Conservation (phyloP, 2,888 invertebrate species). For the Chloroclystis v-ata region DNA sequence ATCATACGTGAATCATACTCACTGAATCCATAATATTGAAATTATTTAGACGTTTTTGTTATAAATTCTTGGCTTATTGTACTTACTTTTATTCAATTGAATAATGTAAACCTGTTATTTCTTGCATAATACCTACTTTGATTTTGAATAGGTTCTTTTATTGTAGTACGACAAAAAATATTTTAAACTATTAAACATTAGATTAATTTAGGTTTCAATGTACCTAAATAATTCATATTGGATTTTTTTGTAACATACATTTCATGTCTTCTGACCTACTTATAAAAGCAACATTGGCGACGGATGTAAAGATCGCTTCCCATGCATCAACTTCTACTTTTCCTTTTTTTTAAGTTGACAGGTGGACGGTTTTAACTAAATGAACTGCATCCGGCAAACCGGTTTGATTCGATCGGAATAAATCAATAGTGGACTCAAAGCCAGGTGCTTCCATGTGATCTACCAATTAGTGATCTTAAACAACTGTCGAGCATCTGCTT, state of each 20-base stretch:
- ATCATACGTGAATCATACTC: conserved; percentile 3
- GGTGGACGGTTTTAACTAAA: conserved; percentile 46
- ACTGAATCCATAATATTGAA: conserved; percentile 5
- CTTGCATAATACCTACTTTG: too few species aligned
- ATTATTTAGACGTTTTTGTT: neutral
- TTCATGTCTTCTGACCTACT: conserved; percentile 8
- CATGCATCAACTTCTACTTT: conserved; percentile 17
- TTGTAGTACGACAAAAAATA: too few species aligned
- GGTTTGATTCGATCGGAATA: conserved; percentile 39
- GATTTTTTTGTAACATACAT: neutral
- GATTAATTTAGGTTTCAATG: too few species aligned
- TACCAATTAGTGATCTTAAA: neutral
- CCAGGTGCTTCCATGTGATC: conserved; percentile 21
- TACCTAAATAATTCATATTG: too few species aligned
- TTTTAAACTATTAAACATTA: too few species aligned
- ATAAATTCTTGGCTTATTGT: neutral
- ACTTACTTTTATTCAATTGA: too few species aligned
- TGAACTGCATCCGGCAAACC: conserved; percentile 50
- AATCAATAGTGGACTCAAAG: conserved; percentile 32
- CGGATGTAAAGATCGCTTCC: conserved; percentile 17
- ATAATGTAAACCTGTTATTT: too few species aligned
- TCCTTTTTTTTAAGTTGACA: conserved; percentile 43
- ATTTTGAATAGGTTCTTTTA: too few species aligned
- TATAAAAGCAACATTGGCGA: conserved; percentile 1
- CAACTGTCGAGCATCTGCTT: neutral